Evolutionary conservation across 2,888 invertebrate genomes (phyloP), one percentile per base, ranked within the genome.

Genomic region (Hirtodrosophila cameraria): DNA sequence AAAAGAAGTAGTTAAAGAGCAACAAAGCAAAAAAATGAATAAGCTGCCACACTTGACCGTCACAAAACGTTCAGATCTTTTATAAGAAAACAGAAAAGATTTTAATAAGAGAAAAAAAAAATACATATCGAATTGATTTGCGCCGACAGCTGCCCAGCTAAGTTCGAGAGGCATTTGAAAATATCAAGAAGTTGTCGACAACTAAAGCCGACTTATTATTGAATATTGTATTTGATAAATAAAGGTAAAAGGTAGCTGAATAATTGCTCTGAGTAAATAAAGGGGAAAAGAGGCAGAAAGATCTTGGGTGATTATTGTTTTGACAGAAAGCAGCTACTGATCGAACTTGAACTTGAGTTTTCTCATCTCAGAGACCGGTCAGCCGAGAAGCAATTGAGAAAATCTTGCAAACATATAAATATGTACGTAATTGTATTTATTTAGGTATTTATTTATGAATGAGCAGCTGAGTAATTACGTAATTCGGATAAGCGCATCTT

Each of bases 181-280:
- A 62, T 31, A 36, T 69, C 43, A 84, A 84, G 55, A 72, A 53
- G 53, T 52, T 85, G 79, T 61, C 84, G 85, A 65, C 65, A 64
- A 60, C 48, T 35, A 23, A 41, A 41, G 36, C 18, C 13, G 1
- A 16, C 13, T 27, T 20, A 58, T 55, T 59, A 61, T 65, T 62
- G 45, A 46, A 23, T 31, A 13, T 27, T 36, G 33, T 66, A 9
- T 35, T 64, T 35, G 16, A 31, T 30, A 50, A 13, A 45, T 49
- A 58, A 49, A 20, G 38, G 27, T 33, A 35, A 6, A 23, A 23
- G 23, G 3, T 4, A 18, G 20, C n/a, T 45, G 28, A 72, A 36
- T 12, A 43, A 25, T 35, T 54, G 30, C 9, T 13, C 11, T 6
- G 18, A 6, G 13, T 2, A 5, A n/a, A n/a, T n/a, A n/a, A n/a